Evolutionary conservation across 1,140 invertebrate genomes (phyloP).

Genomic region (Chymomyza costata): DNA sequence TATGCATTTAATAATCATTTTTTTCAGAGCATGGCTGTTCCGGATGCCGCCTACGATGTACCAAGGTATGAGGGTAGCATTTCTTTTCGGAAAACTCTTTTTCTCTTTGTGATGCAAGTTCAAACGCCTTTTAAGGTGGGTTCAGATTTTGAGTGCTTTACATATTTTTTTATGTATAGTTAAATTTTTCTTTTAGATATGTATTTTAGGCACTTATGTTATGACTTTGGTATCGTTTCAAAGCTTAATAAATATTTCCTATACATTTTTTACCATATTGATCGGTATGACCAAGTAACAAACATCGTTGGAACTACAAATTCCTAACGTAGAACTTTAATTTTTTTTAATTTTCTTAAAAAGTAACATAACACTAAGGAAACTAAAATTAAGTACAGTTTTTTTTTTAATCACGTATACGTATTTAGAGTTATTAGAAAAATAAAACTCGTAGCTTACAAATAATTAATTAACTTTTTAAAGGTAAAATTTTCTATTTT

Average conservation of each 20-base stretch:
- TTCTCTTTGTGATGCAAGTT: slow-evolving; percentile 61
- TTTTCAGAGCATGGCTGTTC: slow-evolving; percentile 31
- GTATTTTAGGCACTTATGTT: slow-evolving; percentile 66
- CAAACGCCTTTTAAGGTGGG: slow-evolving; percentile 61
- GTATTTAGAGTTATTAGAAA: too few relatives aligned
- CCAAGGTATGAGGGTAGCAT: slow-evolving; percentile 40
- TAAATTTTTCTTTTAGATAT: slow-evolving; percentile 52
- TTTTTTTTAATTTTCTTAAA: too few relatives aligned
- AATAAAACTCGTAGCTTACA: too few relatives aligned
- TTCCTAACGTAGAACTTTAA: too few relatives aligned
- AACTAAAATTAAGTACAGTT: too few relatives aligned
- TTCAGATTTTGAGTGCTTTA: slow-evolving; percentile 31
- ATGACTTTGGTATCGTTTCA: slow-evolving; percentile 74
- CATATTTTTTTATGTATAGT: slow-evolving; percentile 10
- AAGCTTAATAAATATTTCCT: slow-evolving; percentile 67
- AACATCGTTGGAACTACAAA: too few relatives aligned
- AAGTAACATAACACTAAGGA: too few relatives aligned
- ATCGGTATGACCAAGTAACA: slow-evolving; percentile 62
- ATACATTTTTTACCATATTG: slow-evolving; percentile 71
- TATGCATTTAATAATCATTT: slow-evolving; percentile 3
- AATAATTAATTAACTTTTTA: too few relatives aligned
- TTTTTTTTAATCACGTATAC: too few relatives aligned
- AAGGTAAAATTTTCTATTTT: too few relatives aligned
- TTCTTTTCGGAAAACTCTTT: slow-evolving; percentile 53
- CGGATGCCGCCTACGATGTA: slow-evolving; percentile 51